A percentile compares a stretch with the other conserved stretches of the same genome.
Evolutionary conservation across 2,113 vertebrate genomes (phyloP).

Genomic region (Morone saxatilis): DNA sequence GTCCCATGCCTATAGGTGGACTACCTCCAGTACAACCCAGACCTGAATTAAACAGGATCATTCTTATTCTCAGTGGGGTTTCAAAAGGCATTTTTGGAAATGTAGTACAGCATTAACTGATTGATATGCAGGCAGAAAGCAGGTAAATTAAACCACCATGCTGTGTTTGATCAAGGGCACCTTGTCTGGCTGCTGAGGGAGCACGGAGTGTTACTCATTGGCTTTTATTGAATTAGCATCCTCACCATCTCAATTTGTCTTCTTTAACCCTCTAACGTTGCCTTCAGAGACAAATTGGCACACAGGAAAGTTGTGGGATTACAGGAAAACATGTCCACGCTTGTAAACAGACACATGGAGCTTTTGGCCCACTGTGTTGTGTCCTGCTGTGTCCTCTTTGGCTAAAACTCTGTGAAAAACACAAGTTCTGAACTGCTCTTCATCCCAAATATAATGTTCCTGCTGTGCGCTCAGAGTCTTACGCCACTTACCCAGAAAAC

Average conservation of each 20-base stretch:
- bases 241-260: not conserved
- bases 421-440: not conserved
- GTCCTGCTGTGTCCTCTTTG: not conserved
- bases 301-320: not conserved
- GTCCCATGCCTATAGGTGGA: no score
- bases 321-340: not conserved
- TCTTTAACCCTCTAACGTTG: not conserved
- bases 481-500: not conserved
- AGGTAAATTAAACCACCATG: not conserved
- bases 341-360: not conserved
- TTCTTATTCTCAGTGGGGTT: no score
- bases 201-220: fast-evolving
- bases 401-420: not conserved
- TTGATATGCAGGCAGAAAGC: not conserved
- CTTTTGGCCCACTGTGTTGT: not conserved
- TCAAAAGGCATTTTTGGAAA: not conserved
- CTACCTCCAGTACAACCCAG: no score
- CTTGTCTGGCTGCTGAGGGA: not conserved
- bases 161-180: not conserved
- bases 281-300: slow-evolving; percentile 1
- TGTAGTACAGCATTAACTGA: not conserved
- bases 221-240: not conserved
- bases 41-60: no score
- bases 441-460: slow-evolving; percentile 11
- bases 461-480: not conserved